Percentiles rank a stretch among this genome's conserved stretches.
Evolutionary conservation across 2,888 invertebrate species (phyloP).

Genomic region (Girardia tigrina): DNA sequence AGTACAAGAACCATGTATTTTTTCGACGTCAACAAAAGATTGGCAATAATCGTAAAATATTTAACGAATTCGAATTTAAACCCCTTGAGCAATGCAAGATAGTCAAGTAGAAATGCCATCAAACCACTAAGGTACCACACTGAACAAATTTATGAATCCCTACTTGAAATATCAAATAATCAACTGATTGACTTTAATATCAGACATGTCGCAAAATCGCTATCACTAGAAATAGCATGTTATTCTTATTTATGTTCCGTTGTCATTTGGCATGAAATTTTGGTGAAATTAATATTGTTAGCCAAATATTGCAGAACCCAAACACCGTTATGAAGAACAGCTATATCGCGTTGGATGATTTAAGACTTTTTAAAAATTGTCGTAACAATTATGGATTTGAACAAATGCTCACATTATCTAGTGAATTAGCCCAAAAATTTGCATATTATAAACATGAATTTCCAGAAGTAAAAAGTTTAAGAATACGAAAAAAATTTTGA

Average conservation of each 20-base stretch:
- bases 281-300: conserved; percentile 16
- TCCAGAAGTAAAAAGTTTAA: too few relatives aligned
- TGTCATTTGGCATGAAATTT: neutral
- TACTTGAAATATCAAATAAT: conserved; percentile 16
- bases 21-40: neutral
- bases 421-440: too few relatives aligned
- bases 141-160: conserved; percentile 13
- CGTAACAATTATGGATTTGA: too few relatives aligned
- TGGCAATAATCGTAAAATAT: conserved; percentile 9
- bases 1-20: conserved; percentile 1
- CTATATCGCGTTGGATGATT: too few relatives aligned
- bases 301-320: conserved; percentile 4
- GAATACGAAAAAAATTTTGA: too few relatives aligned
- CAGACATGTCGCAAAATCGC: neutral
- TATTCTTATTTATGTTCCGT: neutral
- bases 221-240: neutral
- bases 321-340: too few relatives aligned
- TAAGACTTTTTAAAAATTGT: too few relatives aligned
- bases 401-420: too few relatives aligned
- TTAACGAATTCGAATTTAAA: conserved; percentile 10
- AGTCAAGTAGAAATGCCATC: neutral
- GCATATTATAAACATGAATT: too few relatives aligned
- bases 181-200: conserved; percentile 15
- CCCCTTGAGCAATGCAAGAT: conserved; percentile 7
- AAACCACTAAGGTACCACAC: conserved; percentile 16